Evolutionary conservation across 2,113 vertebrate genomes (phyloP).

Genomic region (Genyomyrus donnyi): DNA sequence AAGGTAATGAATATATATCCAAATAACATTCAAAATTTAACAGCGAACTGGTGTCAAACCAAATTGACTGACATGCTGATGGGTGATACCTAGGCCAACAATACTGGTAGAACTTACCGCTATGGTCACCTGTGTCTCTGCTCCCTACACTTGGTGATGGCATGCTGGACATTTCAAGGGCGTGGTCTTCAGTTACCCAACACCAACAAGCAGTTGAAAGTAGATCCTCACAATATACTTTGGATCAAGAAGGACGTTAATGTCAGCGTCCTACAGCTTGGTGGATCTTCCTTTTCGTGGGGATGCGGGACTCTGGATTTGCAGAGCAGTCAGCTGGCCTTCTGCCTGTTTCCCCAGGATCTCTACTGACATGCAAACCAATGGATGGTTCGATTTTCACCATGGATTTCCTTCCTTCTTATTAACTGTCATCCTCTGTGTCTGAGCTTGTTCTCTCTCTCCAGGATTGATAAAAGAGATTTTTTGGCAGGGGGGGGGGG

Average conservation of each 20-base stretch:
- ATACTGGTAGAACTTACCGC: slow-evolving; percentile 55
- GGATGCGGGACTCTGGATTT: neutral
- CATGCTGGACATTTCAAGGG: slow-evolving; percentile 46
- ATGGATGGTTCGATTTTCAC: slow-evolving; percentile 25
- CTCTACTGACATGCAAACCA: neutral
- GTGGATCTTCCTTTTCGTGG: neutral
- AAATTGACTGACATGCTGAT: neutral
- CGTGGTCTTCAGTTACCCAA: slow-evolving; percentile 48
- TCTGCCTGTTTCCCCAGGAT: neutral
- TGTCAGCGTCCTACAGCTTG: neutral
- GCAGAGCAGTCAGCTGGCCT: neutral
- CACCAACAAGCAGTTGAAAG: neutral
- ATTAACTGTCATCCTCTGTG: slow-evolving; percentile 35
- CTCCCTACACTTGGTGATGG: slow-evolving; percentile 54
- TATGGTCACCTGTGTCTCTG: slow-evolving; percentile 58
- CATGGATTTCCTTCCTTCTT: slow-evolving; percentile 14
- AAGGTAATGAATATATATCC: neutral
- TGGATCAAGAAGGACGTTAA: neutral
- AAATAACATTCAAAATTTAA: neutral
- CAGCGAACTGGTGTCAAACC: neutral
- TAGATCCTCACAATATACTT: neutral
- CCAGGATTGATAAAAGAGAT: slow-evolving; percentile 54
- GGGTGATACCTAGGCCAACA: neutral
- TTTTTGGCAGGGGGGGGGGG: slow-evolving; percentile 12
- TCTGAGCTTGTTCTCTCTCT: slow-evolving; percentile 48